Conservation (phyloP, 2,797 vertebrate genomes). For the Pachyuromys duprasi region DNA sequence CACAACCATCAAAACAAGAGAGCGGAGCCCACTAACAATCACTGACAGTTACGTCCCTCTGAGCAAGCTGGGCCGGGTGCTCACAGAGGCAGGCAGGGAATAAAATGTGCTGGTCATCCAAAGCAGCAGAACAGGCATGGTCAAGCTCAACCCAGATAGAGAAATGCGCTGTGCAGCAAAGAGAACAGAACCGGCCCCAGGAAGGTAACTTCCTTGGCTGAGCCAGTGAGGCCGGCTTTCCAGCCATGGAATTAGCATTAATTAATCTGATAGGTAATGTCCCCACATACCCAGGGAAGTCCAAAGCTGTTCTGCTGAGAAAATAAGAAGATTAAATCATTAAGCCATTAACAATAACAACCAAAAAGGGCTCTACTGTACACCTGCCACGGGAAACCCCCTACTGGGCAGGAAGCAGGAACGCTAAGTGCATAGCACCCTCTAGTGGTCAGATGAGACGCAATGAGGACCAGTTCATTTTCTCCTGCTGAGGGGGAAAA, state of each 20-base stretch:
- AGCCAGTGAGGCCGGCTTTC: fast-evolving
- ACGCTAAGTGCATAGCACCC: not conserved
- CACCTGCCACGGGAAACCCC: not conserved
- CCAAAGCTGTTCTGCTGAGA: conserved; percentile 20
- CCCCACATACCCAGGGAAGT: not conserved
- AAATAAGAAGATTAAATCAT: conserved; percentile 72
- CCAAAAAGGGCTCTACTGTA: not conserved
- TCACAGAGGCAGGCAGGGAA: fast-evolving
- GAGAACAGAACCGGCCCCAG: fast-evolving
- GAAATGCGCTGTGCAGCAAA: not conserved
- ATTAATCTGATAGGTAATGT: conserved; percentile 35
- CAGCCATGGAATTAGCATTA: not conserved
- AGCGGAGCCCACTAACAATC: fast-evolving
- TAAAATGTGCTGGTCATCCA: fast-evolving
- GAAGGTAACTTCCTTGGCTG: fast-evolving
- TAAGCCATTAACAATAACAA: conserved; percentile 41
- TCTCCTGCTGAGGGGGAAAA: not conserved
- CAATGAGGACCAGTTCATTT: not conserved
- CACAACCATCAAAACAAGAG: not conserved
- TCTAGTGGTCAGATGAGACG: not conserved
- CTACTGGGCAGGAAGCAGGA: fast-evolving
- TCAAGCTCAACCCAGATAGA: fast-evolving
- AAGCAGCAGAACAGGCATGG: not conserved
- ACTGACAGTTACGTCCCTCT: not conserved
- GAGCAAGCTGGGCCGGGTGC: fast-evolving